phyloP scores from a whole-genome alignment of 2,888 invertebrate species.

The Callosobruchus maculatus region DNA sequence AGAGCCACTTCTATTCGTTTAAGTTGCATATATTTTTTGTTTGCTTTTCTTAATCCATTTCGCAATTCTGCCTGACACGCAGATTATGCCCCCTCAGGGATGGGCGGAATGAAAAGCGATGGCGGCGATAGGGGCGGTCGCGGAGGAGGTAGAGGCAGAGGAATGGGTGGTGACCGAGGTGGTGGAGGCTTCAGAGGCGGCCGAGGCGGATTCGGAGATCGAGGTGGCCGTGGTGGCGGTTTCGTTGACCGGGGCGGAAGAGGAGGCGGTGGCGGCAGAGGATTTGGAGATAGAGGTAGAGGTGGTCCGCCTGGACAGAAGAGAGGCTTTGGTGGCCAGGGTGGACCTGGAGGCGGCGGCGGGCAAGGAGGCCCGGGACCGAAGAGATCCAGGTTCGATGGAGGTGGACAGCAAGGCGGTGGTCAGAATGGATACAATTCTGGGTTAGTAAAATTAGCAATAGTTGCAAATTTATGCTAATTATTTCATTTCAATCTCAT shows the following conservation, averaged over 20 bases:
- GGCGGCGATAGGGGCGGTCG: conserved; percentile 22
- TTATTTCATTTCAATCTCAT: too few species aligned
- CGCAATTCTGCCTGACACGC: not conserved
- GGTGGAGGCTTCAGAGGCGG: conserved; percentile 17
- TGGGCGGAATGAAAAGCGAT: conserved; percentile 19
- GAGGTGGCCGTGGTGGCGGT: conserved; percentile 15
- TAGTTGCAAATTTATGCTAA: not conserved
- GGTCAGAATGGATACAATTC: conserved; percentile 38
- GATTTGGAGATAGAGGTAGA: conserved; percentile 26
- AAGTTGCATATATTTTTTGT: not conserved
- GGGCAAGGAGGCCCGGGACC: conserved; percentile 33
- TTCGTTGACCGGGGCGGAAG: not conserved
- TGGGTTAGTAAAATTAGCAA: conserved; percentile 19
- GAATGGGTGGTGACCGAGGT: conserved; percentile 10
- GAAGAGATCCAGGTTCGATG: conserved; percentile 36
- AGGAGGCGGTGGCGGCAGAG: conserved; percentile 14
- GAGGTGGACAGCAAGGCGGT: conserved; percentile 24
- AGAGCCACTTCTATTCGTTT: too few species aligned
- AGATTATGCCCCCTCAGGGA: conserved; percentile 4
- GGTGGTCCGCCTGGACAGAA: conserved; percentile 28
- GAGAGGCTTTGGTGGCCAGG: conserved; percentile 22
- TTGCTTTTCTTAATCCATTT: not conserved
- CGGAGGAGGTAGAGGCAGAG: conserved; percentile 9
- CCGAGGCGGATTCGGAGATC: conserved; percentile 19
- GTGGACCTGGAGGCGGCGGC: conserved; percentile 29